A percentile compares a stretch with the other conserved stretches of the same genome.
These are phyloP conservation scores for Lynx canadensis DNA, from an alignment of 2,113 vertebrate genomes.

Conservation along the genomic window DNA sequence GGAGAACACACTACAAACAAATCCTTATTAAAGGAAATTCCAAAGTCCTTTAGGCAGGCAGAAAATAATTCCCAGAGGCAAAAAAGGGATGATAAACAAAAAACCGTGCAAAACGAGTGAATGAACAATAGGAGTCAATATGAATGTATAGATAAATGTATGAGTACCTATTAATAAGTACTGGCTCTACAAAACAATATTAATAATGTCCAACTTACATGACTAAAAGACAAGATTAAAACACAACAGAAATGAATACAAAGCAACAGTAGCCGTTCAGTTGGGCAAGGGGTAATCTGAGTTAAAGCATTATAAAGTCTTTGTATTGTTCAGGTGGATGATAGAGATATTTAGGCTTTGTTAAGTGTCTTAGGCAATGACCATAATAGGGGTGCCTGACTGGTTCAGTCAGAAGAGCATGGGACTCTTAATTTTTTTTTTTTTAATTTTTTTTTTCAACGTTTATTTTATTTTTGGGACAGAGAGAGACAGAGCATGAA, in stretches of 20 bases:
- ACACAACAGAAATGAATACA: neutral
- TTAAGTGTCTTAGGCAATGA: neutral
- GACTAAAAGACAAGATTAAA: neutral
- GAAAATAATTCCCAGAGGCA: neutral
- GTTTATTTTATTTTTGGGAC: no score
- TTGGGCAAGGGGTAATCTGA: neutral
- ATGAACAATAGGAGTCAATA: neutral
- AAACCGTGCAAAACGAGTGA: neutral
- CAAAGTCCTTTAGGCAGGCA: neutral
- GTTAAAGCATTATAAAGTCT: neutral
- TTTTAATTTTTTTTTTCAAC: no score
- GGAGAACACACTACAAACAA: neutral
- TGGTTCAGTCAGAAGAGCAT: no score
- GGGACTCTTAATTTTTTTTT: no score
- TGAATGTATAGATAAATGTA: neutral
- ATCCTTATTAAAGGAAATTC: neutral
- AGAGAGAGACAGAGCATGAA: no score
- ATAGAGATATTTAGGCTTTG: neutral
- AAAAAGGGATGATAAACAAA: neutral
- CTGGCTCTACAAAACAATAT: neutral
- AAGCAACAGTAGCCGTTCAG: neutral
- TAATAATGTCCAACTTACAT: neutral
- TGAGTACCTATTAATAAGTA: neutral
- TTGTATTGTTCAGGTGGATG: neutral
- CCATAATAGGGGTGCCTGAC: no score